These are phyloP conservation scores for Sinocyclocheilus anshuiensis DNA, from an alignment of 2,113 vertebrate genomes.

Conservation along the genomic window DNA sequence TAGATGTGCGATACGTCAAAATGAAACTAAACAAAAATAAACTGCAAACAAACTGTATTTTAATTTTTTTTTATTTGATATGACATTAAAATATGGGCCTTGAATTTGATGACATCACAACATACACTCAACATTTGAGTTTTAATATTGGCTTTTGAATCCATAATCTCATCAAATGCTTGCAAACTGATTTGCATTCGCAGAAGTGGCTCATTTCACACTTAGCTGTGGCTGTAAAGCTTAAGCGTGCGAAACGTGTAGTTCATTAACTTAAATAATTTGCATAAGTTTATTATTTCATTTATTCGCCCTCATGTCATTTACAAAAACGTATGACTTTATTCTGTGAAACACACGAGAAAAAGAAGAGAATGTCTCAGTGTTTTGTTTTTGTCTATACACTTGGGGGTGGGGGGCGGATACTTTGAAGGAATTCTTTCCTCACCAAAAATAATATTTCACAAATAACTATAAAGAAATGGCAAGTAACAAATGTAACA, in stretches of 20 bases:
- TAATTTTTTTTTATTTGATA: background rate
- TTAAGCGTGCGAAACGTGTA: constrained; percentile 9
- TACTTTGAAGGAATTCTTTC: too few species aligned
- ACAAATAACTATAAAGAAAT: too few species aligned
- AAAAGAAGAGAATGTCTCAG: too few species aligned
- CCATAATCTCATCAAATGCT: constrained; percentile 50
- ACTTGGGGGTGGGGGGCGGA: too few species aligned
- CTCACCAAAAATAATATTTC: too few species aligned
- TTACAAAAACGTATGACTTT: background rate
- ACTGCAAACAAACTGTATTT: background rate
- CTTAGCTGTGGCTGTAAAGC: background rate
- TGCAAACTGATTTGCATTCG: constrained; percentile 56
- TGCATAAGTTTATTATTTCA: background rate
- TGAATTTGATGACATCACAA: background rate
- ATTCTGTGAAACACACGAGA: background rate
- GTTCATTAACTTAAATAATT: background rate
- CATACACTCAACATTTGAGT: constrained; percentile 53
- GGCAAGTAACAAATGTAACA: background rate
- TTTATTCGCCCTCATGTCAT: background rate
- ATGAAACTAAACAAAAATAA: background rate
- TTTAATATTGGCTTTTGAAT: constrained; percentile 58
- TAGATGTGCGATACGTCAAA: background rate
- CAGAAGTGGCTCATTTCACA: constrained; percentile 59
- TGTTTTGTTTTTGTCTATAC: too few species aligned
- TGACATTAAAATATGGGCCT: background rate